Percentiles rank a stretch among this genome's conserved stretches.
These are phyloP conservation scores for Mormyrus proboscirostris DNA, from an alignment of 2,797 vertebrate species.

Conservation along the genomic window DNA sequence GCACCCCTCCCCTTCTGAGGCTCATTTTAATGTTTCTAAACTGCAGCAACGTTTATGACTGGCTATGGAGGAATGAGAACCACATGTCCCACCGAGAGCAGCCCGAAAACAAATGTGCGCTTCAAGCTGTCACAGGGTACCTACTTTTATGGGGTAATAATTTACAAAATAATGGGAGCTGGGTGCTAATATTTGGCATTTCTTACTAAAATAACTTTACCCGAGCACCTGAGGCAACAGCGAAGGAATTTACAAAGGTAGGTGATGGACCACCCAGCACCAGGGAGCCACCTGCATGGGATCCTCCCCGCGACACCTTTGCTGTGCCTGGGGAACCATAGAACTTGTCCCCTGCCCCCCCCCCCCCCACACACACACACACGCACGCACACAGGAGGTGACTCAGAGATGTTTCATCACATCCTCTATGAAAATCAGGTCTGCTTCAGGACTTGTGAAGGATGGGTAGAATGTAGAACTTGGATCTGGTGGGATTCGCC, in stretches of 20 bases:
- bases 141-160: conserved; percentile 50
- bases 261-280: conserved; percentile 43
- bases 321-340: conserved; percentile 20
- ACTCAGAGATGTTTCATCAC: conserved; percentile 23
- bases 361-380: not conserved
- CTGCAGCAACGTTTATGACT: conserved; percentile 62
- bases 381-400: conserved; percentile 10
- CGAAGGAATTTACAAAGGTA: conserved; percentile 43
- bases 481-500: not conserved
- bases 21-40: conserved; percentile 40
- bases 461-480: not conserved
- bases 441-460: conserved; percentile 5
- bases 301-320: not conserved
- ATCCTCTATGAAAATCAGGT: conserved; percentile 22
- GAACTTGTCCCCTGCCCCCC: not conserved
- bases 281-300: conserved; percentile 33
- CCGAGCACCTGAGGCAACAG: conserved; percentile 45
- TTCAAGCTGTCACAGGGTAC: conserved; percentile 47
- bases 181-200: conserved; percentile 50
- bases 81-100: conserved; percentile 52
- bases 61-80: conserved; percentile 64
- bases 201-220: conserved; percentile 42
- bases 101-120: conserved; percentile 49
- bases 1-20: not conserved
- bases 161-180: conserved; percentile 49